Conservation (phyloP, 1,140 invertebrate species). For the Polypedilum pembai region DNA sequence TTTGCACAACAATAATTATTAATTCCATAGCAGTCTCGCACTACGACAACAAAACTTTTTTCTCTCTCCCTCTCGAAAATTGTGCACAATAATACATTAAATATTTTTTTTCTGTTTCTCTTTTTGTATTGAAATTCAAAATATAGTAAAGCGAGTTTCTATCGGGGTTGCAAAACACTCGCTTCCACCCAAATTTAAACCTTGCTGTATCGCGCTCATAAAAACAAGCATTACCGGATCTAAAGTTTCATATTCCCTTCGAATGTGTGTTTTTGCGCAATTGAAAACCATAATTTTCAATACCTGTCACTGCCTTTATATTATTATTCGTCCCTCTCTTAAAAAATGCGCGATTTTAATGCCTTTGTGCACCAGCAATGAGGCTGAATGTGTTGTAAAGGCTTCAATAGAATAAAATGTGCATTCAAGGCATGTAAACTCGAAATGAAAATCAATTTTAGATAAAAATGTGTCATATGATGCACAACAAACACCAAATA, state of each 20-base stretch:
- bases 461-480: slow-evolving; percentile 18
- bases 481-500: not conserved
- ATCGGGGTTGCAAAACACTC: not conserved
- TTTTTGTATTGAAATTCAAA: too few species aligned
- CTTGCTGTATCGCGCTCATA: not conserved
- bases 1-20: slow-evolving; percentile 24
- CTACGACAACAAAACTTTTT: too few species aligned
- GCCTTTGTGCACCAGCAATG: not conserved
- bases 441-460: not conserved
- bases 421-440: not conserved
- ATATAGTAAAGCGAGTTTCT: not conserved
- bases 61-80: too few species aligned
- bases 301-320: slow-evolving; percentile 16
- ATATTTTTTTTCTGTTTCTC: too few species aligned
- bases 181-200: not conserved
- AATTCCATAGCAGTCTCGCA: not conserved
- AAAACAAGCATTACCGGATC: slow-evolving; percentile 23
- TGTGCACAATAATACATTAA: too few species aligned
- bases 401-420: not conserved
- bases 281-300: slow-evolving; percentile 28
- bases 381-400: not conserved
- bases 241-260: slow-evolving; percentile 15
- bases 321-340: not conserved
- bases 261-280: slow-evolving; percentile 11
- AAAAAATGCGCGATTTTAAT: slow-evolving; percentile 2